Percentiles rank a stretch among this genome's conserved stretches.
Evolutionary conservation across 30 jellyfish, hydroid and myxozoan genomes (phyloP).

Genomic region (Turritopsis rubra): DNA sequence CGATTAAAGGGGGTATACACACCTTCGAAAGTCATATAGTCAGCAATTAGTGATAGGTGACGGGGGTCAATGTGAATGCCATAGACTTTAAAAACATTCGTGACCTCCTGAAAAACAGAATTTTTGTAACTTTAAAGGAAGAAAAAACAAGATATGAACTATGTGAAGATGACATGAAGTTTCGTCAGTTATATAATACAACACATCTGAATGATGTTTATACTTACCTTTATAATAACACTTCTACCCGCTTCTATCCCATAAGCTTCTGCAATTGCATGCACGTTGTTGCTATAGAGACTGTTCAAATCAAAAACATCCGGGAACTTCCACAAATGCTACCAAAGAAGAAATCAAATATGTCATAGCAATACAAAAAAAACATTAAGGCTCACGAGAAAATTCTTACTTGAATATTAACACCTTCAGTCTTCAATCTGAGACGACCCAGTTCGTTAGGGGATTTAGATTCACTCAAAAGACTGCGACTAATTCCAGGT

Average conservation of each 20-base stretch:
- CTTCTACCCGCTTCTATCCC: constrained; percentile 98
- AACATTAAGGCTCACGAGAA: not conserved
- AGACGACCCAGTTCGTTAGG: constrained; percentile 70
- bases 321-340: constrained; percentile 87
- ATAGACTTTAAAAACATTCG: constrained; percentile 85
- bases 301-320: constrained; percentile 55
- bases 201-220: too few species aligned
- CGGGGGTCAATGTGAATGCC: constrained; percentile 95
- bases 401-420: constrained; percentile 39
- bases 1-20: constrained; percentile 86
- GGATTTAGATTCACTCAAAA: constrained; percentile 45
- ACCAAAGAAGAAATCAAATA: constrained; percentile 4
- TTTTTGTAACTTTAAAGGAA: not conserved
- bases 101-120: constrained; percentile 51
- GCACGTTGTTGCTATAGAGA: constrained; percentile 79
- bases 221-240: constrained; percentile 55
- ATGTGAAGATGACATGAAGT: too few species aligned
- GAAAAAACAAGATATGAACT: not conserved
- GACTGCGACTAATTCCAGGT: constrained; percentile 57
- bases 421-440: constrained; percentile 81
- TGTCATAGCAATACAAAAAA: too few species aligned
- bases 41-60: constrained; percentile 90
- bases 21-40: constrained; percentile 98
- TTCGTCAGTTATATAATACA: too few species aligned
- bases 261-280: constrained; percentile 77